phyloP scores from a whole-genome alignment of 2,113 vertebrate species.

The Lepus timidus region DNA sequence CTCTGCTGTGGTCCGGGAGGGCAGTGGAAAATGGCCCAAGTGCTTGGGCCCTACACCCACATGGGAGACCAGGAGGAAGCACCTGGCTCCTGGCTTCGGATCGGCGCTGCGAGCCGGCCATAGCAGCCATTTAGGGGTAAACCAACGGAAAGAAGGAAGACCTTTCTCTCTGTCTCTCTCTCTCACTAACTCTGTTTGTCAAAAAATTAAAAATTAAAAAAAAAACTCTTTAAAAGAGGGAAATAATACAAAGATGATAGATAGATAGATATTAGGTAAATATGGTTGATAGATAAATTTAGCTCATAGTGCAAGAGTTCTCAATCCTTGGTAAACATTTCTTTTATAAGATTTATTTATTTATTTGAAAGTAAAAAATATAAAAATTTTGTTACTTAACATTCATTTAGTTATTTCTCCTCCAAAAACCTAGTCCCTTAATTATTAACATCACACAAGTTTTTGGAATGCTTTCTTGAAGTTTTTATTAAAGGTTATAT shows the following conservation, averaged over 20 bases:
- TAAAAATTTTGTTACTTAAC: constrained; percentile 41
- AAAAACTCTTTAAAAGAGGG: not conserved
- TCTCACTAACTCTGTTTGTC: too few species aligned
- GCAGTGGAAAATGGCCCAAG: too few species aligned
- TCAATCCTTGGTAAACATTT: not conserved
- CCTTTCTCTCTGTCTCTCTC: too few species aligned
- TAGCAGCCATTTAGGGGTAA: too few species aligned
- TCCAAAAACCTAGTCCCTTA: not conserved
- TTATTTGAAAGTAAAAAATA: not conserved
- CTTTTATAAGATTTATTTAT: too few species aligned
- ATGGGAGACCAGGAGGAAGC: too few species aligned
- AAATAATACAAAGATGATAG: not conserved
- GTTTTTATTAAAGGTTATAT: constrained; percentile 99
- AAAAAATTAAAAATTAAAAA: not conserved
- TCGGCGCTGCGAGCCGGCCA: too few species aligned
- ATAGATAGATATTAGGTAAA: too few species aligned
- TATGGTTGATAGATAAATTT: not conserved
- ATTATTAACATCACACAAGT: constrained; percentile 91
- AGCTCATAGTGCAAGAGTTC: not conserved
- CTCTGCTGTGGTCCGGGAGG: too few species aligned
- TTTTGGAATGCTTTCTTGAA: constrained; percentile 99
- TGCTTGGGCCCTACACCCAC: too few species aligned
- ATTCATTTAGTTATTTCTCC: constrained; percentile 16
- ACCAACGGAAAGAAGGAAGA: too few species aligned
- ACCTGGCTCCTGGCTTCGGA: too few species aligned